Conservation (phyloP, 2,888 invertebrate genomes). For the Poecilus cupreus region DNA sequence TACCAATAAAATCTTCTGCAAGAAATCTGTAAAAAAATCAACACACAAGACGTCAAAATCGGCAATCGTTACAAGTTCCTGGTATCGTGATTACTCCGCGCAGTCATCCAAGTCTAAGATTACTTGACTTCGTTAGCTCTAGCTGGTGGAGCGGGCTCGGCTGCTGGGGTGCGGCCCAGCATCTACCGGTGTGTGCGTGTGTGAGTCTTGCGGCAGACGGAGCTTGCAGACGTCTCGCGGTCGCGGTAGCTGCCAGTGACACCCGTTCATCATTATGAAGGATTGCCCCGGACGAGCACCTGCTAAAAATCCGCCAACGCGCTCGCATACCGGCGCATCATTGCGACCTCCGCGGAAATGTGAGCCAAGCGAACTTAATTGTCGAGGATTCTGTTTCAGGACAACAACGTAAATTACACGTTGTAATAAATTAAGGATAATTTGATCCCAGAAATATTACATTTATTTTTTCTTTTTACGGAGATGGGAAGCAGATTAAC, state of each 20-base stretch:
- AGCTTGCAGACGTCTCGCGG: constrained; percentile 4
- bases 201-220: neutral
- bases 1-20: neutral
- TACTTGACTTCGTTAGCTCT: too few species aligned
- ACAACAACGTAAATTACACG: too few species aligned
- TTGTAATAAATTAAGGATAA: too few species aligned
- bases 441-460: too few species aligned
- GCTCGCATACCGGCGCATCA: too few species aligned
- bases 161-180: neutral
- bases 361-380: too few species aligned
- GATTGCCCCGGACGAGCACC: constrained; percentile 19
- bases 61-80: neutral
- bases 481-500: too few species aligned
- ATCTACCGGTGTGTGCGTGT: neutral
- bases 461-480: too few species aligned
- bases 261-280: constrained; percentile 26
- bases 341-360: constrained; percentile 18
- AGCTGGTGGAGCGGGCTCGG: neutral
- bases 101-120: constrained; percentile 5
- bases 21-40: neutral
- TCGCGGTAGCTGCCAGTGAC: constrained; percentile 14
- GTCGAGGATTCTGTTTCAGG: too few species aligned
- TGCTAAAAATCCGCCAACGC: constrained; percentile 21
- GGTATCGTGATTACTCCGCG: neutral
- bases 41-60: neutral